Evolutionary conservation across 2,113 vertebrate species (phyloP).

Genomic region (Bujurquina vittata): DNA sequence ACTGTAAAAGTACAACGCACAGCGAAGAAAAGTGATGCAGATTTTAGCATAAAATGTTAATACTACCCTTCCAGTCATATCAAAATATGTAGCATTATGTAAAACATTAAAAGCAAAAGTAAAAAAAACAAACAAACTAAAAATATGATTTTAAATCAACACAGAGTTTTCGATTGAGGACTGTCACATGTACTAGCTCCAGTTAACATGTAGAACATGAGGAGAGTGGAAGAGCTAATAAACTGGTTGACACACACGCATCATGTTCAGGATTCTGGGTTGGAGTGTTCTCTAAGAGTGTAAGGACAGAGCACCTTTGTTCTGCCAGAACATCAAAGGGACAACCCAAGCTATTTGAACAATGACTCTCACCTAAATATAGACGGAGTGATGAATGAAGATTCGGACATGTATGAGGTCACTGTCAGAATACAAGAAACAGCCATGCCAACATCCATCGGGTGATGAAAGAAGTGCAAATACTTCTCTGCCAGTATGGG

Average conservation of each 20-base stretch:
- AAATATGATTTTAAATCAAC: background rate
- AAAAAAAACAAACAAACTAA: background rate
- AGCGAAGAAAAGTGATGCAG: conserved; percentile 73
- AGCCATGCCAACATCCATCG: conserved; percentile 64
- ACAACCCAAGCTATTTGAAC: conserved; percentile 70
- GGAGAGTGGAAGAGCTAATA: conserved; percentile 70
- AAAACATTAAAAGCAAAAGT: conserved; percentile 10
- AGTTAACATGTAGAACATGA: conserved; percentile 49
- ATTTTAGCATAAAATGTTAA: conserved; percentile 71
- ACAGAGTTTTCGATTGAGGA: conserved; percentile 8
- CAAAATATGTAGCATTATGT: conserved; percentile 75
- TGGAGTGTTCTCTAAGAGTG: conserved; percentile 74
- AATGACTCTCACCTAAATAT: conserved; percentile 80
- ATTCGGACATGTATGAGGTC: conserved; percentile 75
- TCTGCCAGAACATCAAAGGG: conserved; percentile 79
- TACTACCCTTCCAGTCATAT: conserved; percentile 58
- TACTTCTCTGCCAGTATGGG: conserved; percentile 51
- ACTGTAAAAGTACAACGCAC: conserved; percentile 75
- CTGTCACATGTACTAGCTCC: conserved; percentile 36
- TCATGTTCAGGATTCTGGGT: conserved; percentile 77
- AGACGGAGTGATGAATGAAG: conserved; percentile 79
- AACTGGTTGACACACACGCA: conserved; percentile 74
- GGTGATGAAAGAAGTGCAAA: conserved; percentile 77
- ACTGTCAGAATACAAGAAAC: conserved; percentile 65
- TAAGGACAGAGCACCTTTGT: conserved; percentile 78